Conservation (phyloP, 2,888 invertebrate species). For the Ormyrus nitidulus region DNA sequence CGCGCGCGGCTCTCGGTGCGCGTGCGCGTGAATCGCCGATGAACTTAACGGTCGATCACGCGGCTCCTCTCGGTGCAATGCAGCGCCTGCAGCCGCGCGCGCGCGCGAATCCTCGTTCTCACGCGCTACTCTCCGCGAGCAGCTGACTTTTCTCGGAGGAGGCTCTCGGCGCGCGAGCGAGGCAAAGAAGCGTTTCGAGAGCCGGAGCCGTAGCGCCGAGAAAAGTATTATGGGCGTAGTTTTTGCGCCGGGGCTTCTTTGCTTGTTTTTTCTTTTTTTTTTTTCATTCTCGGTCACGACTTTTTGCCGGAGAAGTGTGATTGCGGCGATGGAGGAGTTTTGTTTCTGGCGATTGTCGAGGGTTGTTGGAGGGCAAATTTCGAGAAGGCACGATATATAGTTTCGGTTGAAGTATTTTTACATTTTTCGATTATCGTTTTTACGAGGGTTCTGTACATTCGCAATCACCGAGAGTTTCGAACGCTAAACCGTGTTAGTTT, state of each 20-base stretch:
- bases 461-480: no score
- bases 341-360: no score
- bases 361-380: no score
- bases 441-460: no score
- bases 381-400: no score
- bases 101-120: constrained; percentile 53
- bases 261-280: not conserved
- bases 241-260: not conserved
- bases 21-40: constrained; percentile 36
- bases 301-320: no score
- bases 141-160: not conserved
- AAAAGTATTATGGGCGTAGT: not conserved
- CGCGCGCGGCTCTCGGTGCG: not conserved
- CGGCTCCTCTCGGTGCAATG: not conserved
- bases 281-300: not conserved
- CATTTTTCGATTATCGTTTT: no score
- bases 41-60: constrained; percentile 56
- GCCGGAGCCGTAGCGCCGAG: not conserved
- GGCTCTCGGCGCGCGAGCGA: not conserved
- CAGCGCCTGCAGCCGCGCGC: not conserved
- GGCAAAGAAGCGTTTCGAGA: not conserved
- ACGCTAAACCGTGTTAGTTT: no score
- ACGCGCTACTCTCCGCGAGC: constrained; percentile 50
- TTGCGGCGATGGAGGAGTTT: no score
- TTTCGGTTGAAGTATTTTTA: no score